phyloP scores from a whole-genome alignment of 2,113 vertebrate species.

The Gopherus evgoodei region DNA sequence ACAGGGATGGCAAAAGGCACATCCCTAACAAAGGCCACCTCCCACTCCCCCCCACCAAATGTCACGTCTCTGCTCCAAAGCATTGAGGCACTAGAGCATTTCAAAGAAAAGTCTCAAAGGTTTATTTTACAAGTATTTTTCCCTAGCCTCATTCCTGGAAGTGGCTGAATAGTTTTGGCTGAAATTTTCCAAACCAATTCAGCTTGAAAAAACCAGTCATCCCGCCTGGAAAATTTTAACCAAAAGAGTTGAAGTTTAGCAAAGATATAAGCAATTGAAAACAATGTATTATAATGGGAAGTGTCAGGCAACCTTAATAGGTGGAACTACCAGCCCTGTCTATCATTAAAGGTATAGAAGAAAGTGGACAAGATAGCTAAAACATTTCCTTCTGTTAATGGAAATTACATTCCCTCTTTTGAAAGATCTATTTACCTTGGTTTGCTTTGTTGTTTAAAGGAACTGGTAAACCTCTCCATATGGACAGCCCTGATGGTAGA shows the following conservation, averaged over 20 bases:
- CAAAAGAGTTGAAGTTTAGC: conserved; percentile 1
- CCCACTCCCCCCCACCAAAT: not conserved
- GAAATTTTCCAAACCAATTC: not conserved
- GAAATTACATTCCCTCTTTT: not conserved
- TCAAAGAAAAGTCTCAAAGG: not conserved
- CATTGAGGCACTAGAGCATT: not conserved
- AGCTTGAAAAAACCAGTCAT: not conserved
- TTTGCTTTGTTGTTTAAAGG: not conserved
- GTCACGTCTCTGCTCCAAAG: not conserved
- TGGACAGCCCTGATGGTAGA: not conserved
- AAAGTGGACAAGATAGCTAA: not conserved
- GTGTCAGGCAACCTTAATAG: not conserved
- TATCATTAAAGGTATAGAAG: not conserved
- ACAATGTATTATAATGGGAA: not conserved
- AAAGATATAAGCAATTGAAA: not conserved
- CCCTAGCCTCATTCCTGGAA: not conserved
- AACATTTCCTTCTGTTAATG: not conserved
- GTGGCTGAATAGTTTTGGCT: not conserved
- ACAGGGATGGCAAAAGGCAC: not conserved
- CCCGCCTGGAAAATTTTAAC: not conserved
- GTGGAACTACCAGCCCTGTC: rapidly evolving
- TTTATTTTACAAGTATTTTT: not conserved
- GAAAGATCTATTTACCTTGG: not conserved
- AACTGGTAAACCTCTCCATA: not conserved
- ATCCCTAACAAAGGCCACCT: not conserved